Percentiles rank a stretch among this genome's conserved stretches.
phyloP scores from a whole-genome alignment of 1,140 invertebrate genomes.

The Metopolophium dirhodum region DNA sequence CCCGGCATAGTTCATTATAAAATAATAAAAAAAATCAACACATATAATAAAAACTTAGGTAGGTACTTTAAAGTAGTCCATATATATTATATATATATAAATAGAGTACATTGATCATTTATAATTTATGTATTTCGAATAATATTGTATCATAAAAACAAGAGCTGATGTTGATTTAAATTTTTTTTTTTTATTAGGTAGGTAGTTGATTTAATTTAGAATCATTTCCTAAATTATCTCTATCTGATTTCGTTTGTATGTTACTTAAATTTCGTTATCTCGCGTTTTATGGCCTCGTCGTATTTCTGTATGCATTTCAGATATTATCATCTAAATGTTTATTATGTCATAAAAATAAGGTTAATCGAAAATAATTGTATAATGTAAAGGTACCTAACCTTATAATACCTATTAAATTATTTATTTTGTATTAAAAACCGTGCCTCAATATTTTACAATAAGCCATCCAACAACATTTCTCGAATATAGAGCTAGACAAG shows the following conservation, averaged over 20 bases:
- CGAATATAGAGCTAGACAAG: neutral
- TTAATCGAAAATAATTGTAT: slow-evolving; percentile 31
- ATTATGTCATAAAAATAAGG: neutral
- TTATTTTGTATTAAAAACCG: neutral
- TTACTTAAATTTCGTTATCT: neutral
- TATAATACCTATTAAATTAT: neutral
- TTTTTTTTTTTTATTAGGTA: neutral
- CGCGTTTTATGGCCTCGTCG: neutral
- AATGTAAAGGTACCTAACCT: neutral
- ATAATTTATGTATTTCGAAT: neutral
- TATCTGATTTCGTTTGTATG: neutral
- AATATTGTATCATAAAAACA: neutral
- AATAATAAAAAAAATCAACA: neutral
- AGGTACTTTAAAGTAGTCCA: neutral
- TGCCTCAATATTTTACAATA: neutral
- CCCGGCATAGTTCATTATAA: neutral
- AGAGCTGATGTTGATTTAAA: neutral
- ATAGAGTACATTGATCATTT: neutral
- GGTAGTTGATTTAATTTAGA: neutral
- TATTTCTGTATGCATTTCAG: neutral
- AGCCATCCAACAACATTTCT: neutral
- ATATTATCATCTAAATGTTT: slow-evolving; percentile 16
- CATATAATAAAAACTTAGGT: neutral
- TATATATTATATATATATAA: neutral
- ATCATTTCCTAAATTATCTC: neutral